Base-by-base conservation (phyloP, 23 tunicate genomes). In the Halocynthia roretzi region DNA sequence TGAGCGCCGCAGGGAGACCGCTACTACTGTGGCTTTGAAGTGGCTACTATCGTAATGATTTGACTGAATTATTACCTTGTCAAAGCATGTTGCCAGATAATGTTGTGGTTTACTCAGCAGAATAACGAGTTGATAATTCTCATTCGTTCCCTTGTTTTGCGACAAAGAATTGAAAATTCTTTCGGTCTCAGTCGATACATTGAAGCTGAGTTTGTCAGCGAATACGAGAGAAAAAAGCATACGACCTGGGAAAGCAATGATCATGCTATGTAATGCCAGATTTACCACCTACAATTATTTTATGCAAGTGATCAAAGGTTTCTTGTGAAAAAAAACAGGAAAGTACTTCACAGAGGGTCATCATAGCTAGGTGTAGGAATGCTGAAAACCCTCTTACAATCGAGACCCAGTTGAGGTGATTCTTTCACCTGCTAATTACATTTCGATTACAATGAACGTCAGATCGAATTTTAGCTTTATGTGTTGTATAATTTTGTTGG, bases 141-240 rank as follows among this genome's bases (percentile, higher is more conserved):
- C 48, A 5, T 67, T 62, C 18, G 11, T 11, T 5, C 60, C 53
- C 1, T 49, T 20, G 50, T 40, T 63, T 18, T 77, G 78, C 80
- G 73, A 51, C 18, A 88, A 51, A 68, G 78, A 68, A 4, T 54
- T 72, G 6, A 88, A 76, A 52, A 83, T 55, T 23, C 7, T 11
- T 18, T 83, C 82, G 14, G 67, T 49, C 15, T 81, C 56, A 52
- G 80, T 79, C 1, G 95, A 77, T 68, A 83, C 80, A 5, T 83
- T 83, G 72, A 67, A 88, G 8, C 78, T 69, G 23, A 88, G 76
- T 51, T 78, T 83, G 20, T 88, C 87, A 52, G 87, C 83, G 52
- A 56, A 72, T 20, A 80, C 95, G 56, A 88, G 77, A 31, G 80
- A 80, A 56, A 50, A 83, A 44, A 88, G 73, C 17, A 53, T 7